Base-by-base conservation (phyloP, 92 coral and sea anemone genomes). In the Bergia puertoricense region DNA sequence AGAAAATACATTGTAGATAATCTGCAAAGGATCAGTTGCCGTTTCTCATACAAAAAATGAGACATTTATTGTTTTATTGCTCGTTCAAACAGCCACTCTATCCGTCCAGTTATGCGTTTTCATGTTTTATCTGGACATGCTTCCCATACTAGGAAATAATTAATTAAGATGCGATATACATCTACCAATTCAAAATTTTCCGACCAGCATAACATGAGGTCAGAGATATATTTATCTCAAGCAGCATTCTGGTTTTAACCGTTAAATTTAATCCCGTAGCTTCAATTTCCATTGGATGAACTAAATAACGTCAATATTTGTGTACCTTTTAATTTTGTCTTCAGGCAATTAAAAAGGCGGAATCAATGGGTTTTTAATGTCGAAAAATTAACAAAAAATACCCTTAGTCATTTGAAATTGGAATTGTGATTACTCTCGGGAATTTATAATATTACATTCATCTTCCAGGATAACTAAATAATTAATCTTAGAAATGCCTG, bases 201-300 rank as follows among this genome's bases (percentile, higher is more conserved):
- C 42, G 50, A 41, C 79, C 79, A 76, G 54, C 9, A 42, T 50
- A 57, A 57, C 3, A 57, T 57, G 85, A 80, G 71, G 36, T 76
- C 80, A 76, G 85, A 41, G 48, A 59, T 81, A 81, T 36, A 81
- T 81, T 81, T 81, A 81, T 39, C 85, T 81, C 30, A 62, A 81
- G 23, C 85, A 57, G 44, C 38, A 74, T 59, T 81, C 72, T 39
- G 36, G 36, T 65, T 62, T 38, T 2, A 54, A 54, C 15, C 69
- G 69, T 62, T 18, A 22, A 62, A 62, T 62, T 16, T 62, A 62
- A 62, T 62, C 69, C 69, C 23, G 69, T 62, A 8, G 69, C 69
- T 62, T 20, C 69, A 62, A 62, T 22, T 62, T 62, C 4, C 7
- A 62, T 3, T 18, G n/a, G 69, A 10, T 38, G 48, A 42, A 7